Percentiles rank a stretch among this genome's conserved stretches.
Evolutionary conservation across 2,888 invertebrate genomes (phyloP).

Genomic region (Orthonevra nobilis): DNA sequence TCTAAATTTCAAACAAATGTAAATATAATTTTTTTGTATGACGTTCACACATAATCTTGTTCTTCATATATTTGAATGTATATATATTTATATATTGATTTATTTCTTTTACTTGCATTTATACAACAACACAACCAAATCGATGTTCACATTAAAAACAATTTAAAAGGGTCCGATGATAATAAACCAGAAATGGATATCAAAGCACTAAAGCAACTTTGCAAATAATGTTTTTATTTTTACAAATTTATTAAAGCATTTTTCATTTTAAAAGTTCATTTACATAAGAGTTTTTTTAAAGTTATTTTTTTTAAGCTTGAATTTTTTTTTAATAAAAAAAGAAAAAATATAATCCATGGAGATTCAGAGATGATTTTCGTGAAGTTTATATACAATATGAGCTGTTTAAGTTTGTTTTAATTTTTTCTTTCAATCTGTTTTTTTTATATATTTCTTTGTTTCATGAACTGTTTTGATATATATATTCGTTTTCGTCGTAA

Average conservation of each 20-base stretch:
- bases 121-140: conserved; percentile 79
- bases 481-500: conserved; percentile 60
- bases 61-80: conserved; percentile 12
- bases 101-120: conserved; percentile 61
- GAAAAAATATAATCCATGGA: conserved; percentile 56
- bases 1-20: conserved; percentile 55
- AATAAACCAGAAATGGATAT: conserved; percentile 35
- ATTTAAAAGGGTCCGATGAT: conserved; percentile 38
- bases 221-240: conserved; percentile 50
- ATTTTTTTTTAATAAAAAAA: conserved; percentile 6
- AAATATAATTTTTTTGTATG: conserved; percentile 49
- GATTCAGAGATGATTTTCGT: conserved; percentile 45
- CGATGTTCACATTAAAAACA: conserved; percentile 74
- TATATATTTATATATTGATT: conserved; percentile 5
- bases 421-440: conserved; percentile 21
- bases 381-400: conserved; percentile 64
- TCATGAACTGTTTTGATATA: conserved; percentile 46
- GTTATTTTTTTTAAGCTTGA: conserved; percentile 32
- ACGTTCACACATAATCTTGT: conserved; percentile 24
- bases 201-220: conserved; percentile 46
- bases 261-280: conserved; percentile 30
- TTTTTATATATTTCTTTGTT: conserved; percentile 3
- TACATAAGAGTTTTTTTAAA: conserved; percentile 17
- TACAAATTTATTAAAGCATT: conserved; percentile 54
- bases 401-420: no score